These are phyloP conservation scores for Puntigrus tetrazona DNA, from an alignment of 2,113 vertebrate genomes.

Conservation along the genomic window DNA sequence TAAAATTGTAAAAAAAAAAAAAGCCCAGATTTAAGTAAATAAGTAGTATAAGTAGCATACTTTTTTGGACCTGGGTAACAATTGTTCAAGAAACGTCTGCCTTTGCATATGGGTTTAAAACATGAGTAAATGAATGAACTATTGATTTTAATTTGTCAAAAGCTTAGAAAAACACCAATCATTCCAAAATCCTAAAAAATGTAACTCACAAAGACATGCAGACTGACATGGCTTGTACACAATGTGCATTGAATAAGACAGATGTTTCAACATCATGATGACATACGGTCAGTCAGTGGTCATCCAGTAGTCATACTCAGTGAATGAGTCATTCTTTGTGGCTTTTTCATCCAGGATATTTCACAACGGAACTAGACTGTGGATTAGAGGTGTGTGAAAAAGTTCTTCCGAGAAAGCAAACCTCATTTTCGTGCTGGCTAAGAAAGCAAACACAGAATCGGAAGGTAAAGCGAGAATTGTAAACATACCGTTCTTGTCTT, in stretches of 20 bases:
- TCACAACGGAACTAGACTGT: constrained; percentile 13
- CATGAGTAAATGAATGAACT: background rate
- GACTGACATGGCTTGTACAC: background rate
- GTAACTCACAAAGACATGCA: background rate
- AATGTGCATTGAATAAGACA: constrained; percentile 5
- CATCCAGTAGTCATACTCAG: constrained; percentile 29
- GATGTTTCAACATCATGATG: background rate
- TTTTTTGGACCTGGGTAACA: background rate
- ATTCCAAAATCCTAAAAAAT: background rate
- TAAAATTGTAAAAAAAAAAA: too few species aligned
- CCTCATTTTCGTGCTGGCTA: constrained; percentile 49
- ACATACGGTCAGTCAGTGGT: constrained; percentile 10
- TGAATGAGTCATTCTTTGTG: constrained; percentile 34
- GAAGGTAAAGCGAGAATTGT: constrained; percentile 51
- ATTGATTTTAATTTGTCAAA: constrained; percentile 1
- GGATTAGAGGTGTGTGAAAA: constrained; percentile 50
- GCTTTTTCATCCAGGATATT: constrained; percentile 40
- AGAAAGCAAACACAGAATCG: constrained; percentile 57
- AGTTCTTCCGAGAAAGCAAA: constrained; percentile 33
- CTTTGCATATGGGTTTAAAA: background rate
- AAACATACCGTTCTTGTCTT: constrained; percentile 46
- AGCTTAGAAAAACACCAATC: background rate
- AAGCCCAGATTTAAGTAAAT: too few species aligned
- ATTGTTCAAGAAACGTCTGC: background rate
- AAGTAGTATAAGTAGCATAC: background rate